Percentiles rank a stretch among this genome's conserved stretches.
Conservation (phyloP, 2,888 invertebrate species). For the Dasypolia templi region DNA sequence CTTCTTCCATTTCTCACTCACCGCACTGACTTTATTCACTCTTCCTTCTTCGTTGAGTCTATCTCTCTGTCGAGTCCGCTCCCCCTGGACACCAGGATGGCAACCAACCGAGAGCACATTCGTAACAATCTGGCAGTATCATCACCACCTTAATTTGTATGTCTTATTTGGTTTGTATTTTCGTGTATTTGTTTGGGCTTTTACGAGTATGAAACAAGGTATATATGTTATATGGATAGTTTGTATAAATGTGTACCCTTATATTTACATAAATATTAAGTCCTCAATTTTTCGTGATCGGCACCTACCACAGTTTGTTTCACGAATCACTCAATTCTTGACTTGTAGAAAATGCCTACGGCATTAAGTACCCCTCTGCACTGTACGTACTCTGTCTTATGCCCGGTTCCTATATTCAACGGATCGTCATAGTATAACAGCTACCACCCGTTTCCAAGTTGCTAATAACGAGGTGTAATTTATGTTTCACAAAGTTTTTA, state of each 20-base stretch:
- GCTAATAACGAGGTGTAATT: no score
- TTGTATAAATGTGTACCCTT: background rate
- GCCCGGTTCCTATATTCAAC: no score
- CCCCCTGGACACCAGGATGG: background rate
- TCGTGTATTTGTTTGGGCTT: background rate
- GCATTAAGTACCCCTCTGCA: no score
- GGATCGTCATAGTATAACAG: no score
- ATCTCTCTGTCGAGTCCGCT: no score
- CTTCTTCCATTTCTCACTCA: background rate
- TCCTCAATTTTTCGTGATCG: no score
- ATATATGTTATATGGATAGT: background rate
- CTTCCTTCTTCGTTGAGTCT: background rate
- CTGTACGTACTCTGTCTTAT: no score
- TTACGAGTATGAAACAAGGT: background rate
- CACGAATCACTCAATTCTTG: background rate
- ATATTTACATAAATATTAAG: no score
- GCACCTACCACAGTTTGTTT: background rate
- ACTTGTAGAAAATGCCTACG: background rate
- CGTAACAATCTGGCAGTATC: background rate
- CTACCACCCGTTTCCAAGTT: no score
- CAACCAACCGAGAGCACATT: background rate
- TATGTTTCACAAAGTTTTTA: no score
- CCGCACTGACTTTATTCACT: background rate
- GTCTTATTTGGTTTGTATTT: background rate
- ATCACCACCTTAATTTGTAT: background rate